Percentiles rank a stretch among this genome's conserved stretches.
phyloP scores from a whole-genome alignment of 2,113 vertebrate species.

The Scalopus aquaticus region DNA sequence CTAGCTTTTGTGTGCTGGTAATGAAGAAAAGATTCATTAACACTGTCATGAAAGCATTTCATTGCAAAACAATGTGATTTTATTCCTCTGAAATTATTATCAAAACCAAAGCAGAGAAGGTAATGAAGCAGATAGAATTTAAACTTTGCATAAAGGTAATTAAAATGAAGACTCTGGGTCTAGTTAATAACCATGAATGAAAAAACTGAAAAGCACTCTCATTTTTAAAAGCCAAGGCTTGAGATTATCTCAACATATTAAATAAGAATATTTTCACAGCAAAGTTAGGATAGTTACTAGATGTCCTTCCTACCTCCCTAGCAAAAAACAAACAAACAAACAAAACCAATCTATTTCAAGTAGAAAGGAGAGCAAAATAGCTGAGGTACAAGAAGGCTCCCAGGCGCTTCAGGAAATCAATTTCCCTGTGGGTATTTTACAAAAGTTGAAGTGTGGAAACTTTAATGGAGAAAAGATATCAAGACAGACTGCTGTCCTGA shows the following conservation, averaged over 20 bases:
- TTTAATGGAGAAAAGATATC: too few species aligned
- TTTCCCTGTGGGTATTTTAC: neutral
- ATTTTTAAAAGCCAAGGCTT: slow-evolving; percentile 52
- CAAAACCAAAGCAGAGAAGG: slow-evolving; percentile 54
- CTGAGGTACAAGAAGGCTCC: too few species aligned
- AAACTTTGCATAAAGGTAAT: slow-evolving; percentile 41
- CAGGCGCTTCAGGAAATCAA: too few species aligned
- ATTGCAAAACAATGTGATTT: slow-evolving; percentile 56
- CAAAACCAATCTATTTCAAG: neutral
- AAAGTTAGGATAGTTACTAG: slow-evolving; percentile 6
- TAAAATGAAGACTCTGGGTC: slow-evolving; percentile 59
- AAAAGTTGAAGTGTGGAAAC: slow-evolving; percentile 47
- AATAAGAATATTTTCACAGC: slow-evolving; percentile 36
- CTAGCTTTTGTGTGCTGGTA: slow-evolving; percentile 39
- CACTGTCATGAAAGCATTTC: slow-evolving; percentile 23
- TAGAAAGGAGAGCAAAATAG: neutral
- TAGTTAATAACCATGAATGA: slow-evolving; percentile 57
- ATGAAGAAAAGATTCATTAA: slow-evolving; percentile 62
- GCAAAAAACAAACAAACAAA: neutral
- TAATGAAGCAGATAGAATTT: slow-evolving; percentile 66
- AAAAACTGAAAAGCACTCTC: slow-evolving; percentile 47
- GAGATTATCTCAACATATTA: slow-evolving; percentile 50
- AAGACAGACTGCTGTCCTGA: too few species aligned
- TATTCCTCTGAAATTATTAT: slow-evolving; percentile 71
- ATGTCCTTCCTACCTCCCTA: neutral